Evolutionary conservation across 2,113 vertebrate species (phyloP).

Genomic region (Chrysochloris asiatica): DNA sequence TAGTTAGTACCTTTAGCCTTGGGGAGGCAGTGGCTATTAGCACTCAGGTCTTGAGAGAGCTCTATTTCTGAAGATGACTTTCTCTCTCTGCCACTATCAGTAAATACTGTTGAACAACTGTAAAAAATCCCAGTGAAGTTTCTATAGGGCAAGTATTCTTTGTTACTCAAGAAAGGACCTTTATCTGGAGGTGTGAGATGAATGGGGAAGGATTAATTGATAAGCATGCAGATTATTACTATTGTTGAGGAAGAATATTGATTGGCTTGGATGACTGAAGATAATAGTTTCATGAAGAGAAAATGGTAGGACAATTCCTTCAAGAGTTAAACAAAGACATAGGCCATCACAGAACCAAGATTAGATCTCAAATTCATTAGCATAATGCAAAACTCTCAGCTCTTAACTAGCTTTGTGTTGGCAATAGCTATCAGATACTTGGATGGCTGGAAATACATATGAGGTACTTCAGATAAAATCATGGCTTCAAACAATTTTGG

Average conservation of each 20-base stretch:
- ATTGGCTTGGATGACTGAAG: conserved; percentile 4
- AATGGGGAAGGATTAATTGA: background rate
- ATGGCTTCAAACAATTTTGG: conserved; percentile 8
- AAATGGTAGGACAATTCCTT: background rate
- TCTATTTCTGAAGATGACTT: conserved; percentile 19
- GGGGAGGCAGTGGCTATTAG: background rate
- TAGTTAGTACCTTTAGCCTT: background rate
- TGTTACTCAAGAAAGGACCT: background rate
- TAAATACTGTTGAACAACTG: conserved; percentile 14
- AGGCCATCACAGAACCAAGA: background rate
- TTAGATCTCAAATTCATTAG: conserved; percentile 6
- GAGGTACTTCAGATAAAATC: background rate
- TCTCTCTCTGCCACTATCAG: background rate
- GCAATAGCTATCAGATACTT: background rate
- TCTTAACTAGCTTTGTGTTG: background rate
- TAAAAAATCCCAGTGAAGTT: background rate
- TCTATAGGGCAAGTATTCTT: background rate
- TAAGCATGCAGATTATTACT: background rate
- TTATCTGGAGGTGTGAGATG: background rate
- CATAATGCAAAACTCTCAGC: background rate
- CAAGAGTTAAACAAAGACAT: conserved; percentile 39
- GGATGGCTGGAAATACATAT: background rate
- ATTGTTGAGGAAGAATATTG: conserved; percentile 24
- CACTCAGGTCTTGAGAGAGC: background rate
- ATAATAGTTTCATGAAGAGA: conserved; percentile 23